These are phyloP conservation scores for Strigamia maritima DNA, from an alignment of 2,888 invertebrate genomes.

Conservation along the genomic window DNA sequence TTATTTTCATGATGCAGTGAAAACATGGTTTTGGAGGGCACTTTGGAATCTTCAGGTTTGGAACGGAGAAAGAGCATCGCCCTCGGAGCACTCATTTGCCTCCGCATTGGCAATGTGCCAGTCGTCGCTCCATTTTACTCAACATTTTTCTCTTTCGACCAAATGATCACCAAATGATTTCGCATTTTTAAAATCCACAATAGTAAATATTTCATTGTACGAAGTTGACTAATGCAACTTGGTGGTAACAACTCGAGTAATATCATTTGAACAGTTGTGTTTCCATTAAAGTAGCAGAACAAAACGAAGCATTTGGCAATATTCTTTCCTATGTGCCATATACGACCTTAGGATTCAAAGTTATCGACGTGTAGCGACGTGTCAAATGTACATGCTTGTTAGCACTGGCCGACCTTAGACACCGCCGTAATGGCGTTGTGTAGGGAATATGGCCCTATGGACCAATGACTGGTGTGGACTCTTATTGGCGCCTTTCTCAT, in stretches of 20 bases:
- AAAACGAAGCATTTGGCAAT: background rate
- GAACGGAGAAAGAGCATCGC: constrained; percentile 17
- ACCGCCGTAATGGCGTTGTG: background rate
- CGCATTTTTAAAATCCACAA: background rate
- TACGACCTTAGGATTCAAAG: background rate
- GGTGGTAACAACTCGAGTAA: background rate
- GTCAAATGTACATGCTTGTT: constrained; percentile 17
- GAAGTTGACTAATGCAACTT: background rate
- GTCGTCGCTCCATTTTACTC: background rate
- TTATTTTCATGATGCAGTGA: constrained; percentile 28
- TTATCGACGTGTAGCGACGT: background rate
- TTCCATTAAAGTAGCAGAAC: background rate
- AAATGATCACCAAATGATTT: background rate
- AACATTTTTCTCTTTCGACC: background rate
- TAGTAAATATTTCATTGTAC: background rate
- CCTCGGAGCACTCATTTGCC: constrained; percentile 9
- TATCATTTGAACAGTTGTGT: background rate
- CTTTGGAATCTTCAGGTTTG: constrained; percentile 19
- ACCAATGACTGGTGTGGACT: background rate
- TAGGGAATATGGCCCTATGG: background rate
- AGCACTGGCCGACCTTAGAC: background rate
- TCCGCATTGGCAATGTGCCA: background rate
- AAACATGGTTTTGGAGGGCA: constrained; percentile 27
- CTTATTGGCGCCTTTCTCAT: background rate
- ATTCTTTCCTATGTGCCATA: background rate